These are phyloP conservation scores for Cephalophus harveyi DNA, from an alignment of 2,113 vertebrate species.

Conservation along the genomic window DNA sequence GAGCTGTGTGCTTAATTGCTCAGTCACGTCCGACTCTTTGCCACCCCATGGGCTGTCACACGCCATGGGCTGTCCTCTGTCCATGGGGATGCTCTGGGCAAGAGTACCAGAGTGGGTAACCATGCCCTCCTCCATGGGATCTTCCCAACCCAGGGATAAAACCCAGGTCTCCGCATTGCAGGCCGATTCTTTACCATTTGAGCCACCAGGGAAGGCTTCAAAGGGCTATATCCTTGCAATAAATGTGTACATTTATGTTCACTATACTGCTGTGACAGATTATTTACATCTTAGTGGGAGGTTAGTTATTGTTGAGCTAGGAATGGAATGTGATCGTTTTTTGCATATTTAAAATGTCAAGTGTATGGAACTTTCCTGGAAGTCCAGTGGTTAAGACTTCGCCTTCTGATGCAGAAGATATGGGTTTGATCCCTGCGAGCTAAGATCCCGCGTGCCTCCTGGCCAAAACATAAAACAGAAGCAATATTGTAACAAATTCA, in stretches of 20 bases:
- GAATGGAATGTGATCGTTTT: background rate
- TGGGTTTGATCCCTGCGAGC: background rate
- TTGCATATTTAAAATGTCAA: background rate
- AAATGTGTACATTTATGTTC: background rate
- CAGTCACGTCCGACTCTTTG: background rate
- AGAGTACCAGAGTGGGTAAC: background rate
- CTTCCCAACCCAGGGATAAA: background rate
- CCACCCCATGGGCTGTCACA: background rate
- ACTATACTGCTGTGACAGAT: background rate
- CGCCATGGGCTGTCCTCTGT: background rate
- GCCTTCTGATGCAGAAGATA: background rate
- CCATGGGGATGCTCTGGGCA: background rate
- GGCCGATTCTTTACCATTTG: background rate
- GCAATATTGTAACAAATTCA: background rate
- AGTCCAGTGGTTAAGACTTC: background rate
- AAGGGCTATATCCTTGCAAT: background rate
- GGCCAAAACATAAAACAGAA: background rate
- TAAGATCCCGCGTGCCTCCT: fast-evolving
- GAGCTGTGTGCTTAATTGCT: background rate
- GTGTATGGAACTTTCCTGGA: background rate
- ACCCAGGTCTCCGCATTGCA: background rate
- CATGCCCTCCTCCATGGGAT: background rate
- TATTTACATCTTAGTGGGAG: background rate
- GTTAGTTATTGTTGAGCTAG: background rate
- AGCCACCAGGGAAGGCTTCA: background rate